phyloP scores from a whole-genome alignment of 2,888 invertebrate species.

The Coleophora deauratella region DNA sequence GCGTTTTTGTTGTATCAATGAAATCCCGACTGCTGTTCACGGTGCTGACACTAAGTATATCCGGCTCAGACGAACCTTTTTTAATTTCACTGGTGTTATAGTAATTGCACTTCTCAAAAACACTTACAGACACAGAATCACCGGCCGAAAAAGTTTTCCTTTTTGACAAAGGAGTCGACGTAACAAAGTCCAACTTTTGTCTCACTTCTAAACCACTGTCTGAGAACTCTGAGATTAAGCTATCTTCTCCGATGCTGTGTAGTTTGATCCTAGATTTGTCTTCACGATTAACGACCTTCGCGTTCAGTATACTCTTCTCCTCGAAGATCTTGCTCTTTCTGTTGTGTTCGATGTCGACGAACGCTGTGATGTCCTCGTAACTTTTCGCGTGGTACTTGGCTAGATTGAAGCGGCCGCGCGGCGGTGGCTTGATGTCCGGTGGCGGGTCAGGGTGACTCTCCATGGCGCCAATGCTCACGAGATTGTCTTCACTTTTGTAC shows the following conservation, averaged over 20 bases:
- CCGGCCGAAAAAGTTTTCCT: constrained; percentile 48
- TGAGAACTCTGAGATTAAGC: constrained; percentile 32
- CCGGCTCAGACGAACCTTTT: constrained; percentile 56
- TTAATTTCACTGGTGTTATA: constrained; percentile 43
- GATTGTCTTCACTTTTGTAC: constrained; percentile 60
- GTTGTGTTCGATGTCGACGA: constrained; percentile 48
- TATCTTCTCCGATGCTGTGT: constrained; percentile 50
- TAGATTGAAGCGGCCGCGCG: constrained; percentile 27
- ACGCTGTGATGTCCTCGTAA: constrained; percentile 58
- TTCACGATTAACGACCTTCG: constrained; percentile 32
- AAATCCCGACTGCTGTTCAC: constrained; percentile 34
- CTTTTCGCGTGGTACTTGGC: constrained; percentile 59
- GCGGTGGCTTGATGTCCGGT: constrained; percentile 25
- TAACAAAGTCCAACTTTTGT: constrained; percentile 38
- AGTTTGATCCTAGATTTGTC: constrained; percentile 28
- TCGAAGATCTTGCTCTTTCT: constrained; percentile 55
- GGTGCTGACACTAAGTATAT: constrained; percentile 45
- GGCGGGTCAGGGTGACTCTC: constrained; percentile 41
- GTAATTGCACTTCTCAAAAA: constrained; percentile 51
- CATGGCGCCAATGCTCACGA: constrained; percentile 46
- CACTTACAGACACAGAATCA: constrained; percentile 42
- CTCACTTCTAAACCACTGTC: constrained; percentile 51
- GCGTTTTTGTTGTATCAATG: constrained; percentile 37
- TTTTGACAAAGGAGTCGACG: constrained; percentile 56
- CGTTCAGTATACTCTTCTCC: constrained; percentile 57